Conservation (phyloP, 2,113 vertebrate genomes). For the Neogale vison region DNA sequence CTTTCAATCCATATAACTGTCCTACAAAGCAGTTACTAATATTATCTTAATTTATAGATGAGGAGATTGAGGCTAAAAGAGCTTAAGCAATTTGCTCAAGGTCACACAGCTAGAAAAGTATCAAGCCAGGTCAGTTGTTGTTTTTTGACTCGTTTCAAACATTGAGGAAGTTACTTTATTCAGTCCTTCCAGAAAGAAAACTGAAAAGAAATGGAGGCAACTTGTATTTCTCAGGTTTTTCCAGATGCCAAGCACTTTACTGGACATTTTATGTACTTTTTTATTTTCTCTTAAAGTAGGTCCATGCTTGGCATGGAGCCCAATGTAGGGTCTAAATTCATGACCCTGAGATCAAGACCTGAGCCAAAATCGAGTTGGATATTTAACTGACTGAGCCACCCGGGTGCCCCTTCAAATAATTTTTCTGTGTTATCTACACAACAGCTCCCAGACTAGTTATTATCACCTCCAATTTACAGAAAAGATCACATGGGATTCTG, state of each 20-base stretch:
- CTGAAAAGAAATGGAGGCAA: neutral
- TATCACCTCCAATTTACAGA: neutral
- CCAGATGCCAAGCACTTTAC: neutral
- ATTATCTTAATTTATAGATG: constrained; percentile 20
- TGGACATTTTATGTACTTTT: neutral
- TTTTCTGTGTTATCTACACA: neutral
- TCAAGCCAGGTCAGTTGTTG: neutral
- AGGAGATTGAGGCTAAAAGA: constrained; percentile 1
- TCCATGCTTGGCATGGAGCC: no score
- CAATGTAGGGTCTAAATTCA: neutral
- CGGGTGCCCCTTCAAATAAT: neutral
- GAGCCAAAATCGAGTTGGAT: neutral
- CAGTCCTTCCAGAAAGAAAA: neutral
- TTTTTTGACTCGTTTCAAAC: neutral
- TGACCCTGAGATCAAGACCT: neutral
- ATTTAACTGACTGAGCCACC: neutral
- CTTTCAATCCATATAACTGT: neutral
- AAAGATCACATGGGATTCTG: neutral
- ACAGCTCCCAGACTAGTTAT: neutral
- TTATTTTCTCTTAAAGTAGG: neutral
- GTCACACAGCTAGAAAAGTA: constrained; percentile 33
- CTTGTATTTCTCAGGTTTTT: neutral
- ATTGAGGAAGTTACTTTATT: neutral
- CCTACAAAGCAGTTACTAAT: neutral
- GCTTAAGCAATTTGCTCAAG: constrained; percentile 22